Percentiles rank a stretch among this genome's conserved stretches.
These are phyloP conservation scores for Blastobasis adustella DNA, from an alignment of 2,888 invertebrate species.

Conservation along the genomic window DNA sequence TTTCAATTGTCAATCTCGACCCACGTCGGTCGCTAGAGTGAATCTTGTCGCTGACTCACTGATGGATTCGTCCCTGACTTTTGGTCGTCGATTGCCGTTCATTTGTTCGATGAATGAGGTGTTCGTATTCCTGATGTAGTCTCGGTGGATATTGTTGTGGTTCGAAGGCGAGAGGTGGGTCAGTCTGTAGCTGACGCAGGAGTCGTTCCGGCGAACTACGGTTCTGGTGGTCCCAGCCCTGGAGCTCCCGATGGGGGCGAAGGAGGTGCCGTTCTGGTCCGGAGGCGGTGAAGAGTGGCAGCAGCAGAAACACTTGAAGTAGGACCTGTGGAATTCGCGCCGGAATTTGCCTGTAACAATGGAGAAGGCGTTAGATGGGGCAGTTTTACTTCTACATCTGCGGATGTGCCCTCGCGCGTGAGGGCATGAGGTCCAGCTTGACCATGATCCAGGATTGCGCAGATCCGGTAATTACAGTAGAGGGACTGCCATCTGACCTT, in stretches of 20 bases:
- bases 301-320: conserved; percentile 77
- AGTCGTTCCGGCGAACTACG: conserved; percentile 60
- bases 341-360: conserved; percentile 82
- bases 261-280: conserved; percentile 58
- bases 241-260: conserved; percentile 62
- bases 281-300: conserved; percentile 38
- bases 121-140: conserved; percentile 54
- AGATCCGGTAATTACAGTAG: no score
- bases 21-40: conserved; percentile 52
- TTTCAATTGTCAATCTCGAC: conserved; percentile 61
- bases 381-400: no score
- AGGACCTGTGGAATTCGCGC: conserved; percentile 80
- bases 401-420: no score
- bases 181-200: conserved; percentile 61
- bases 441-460: no score
- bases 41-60: conserved; percentile 60
- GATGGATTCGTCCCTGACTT: conserved; percentile 55
- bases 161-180: conserved; percentile 66
- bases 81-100: conserved; percentile 54
- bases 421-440: no score
- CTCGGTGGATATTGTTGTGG: conserved; percentile 58
- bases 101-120: conserved; percentile 66
- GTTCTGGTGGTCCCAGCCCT: conserved; percentile 60
- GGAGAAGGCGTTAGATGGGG: conserved; percentile 1
- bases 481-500: no score